A percentile compares a stretch with the other conserved stretches of the same genome.
Evolutionary conservation across 92 coral and sea anemone genomes (phyloP).

Genomic region (Zoanthus gigantus): DNA sequence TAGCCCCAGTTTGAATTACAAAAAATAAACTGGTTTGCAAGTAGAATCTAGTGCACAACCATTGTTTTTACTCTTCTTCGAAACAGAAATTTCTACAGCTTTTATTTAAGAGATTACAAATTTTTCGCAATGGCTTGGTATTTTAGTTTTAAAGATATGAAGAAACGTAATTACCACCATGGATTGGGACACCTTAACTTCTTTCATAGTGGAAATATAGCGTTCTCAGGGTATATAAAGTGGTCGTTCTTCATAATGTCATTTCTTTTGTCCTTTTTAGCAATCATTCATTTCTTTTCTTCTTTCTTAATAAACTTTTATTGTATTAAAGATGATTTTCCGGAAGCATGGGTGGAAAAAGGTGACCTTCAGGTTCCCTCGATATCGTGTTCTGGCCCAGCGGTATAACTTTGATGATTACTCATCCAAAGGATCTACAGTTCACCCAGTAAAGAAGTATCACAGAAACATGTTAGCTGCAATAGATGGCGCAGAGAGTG

Average conservation of each 20-base stretch:
- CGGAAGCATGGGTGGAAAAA: slow-evolving; percentile 98
- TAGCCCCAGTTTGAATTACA: no score
- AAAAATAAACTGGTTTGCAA: no score
- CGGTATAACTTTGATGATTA: slow-evolving; percentile 96
- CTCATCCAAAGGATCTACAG: slow-evolving; percentile 98
- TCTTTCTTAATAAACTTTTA: background rate
- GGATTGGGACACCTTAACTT: slow-evolving; percentile 67
- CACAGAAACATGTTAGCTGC: slow-evolving; percentile 82
- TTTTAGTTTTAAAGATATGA: no score
- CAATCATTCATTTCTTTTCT: background rate
- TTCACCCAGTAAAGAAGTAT: slow-evolving; percentile 94
- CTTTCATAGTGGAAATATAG: slow-evolving; percentile 38
- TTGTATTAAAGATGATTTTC: slow-evolving; percentile 80
- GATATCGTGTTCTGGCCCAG: slow-evolving; percentile 88
- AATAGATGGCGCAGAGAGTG: slow-evolving; percentile 65
- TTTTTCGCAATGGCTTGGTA: no score
- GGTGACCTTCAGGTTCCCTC: slow-evolving; percentile 90
- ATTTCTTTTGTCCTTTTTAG: background rate
- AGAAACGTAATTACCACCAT: no score
- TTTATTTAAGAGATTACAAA: no score
- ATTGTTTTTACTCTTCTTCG: no score
- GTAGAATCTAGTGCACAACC: no score
- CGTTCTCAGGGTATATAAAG: no score
- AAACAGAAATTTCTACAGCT: no score
- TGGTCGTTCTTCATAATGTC: no score